Evolutionary conservation across 53 echinoderm and acorn worm genomes (phyloP), one percentile per base, ranked within the genome.

Genomic region (Mesocentrotus franciscanus): DNA sequence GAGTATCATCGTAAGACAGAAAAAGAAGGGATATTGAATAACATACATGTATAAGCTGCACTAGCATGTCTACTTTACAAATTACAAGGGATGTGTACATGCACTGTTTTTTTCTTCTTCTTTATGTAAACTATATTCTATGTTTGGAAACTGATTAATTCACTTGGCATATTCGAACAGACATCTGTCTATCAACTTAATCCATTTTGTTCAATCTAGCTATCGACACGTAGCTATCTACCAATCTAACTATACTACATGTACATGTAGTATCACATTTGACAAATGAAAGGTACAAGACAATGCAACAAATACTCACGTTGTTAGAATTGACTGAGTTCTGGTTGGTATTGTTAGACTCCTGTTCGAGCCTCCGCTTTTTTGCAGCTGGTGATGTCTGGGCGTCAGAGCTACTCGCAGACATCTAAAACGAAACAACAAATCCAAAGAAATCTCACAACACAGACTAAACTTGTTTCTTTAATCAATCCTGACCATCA

Each of bases 341-440:
- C 92, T 95, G 92, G 75, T 39, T 60, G 75, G 81, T 95, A 49
- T 90, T 95, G 90, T 97, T 95, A 34, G 96, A 96, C 92, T 97
- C 97, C 42, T 87, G 95, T 90, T 97, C 97, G 96, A 97, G 96
- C 78, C 97, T 95, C 90, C 94, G 96, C 96, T 97, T 97, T 96
- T 97, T 97, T 96, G 97, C 97, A 95, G 97, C 97, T 97, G 97
- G 97, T 95, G 95, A 95, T 87, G 95, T 95, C 95, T 85, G 95
- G 96, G 85, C 96, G 85, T 96, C 96, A 95, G 96, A 95, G 94
- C 85, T 95, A 95, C 95, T 96, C 95, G 95, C 96, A 95, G 96
- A 96, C 96, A 96, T 96, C 96, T 96, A 93, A 49, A 84, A 26
- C 32, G 16, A 35, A 58, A 78, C 0, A 24, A 93, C 30, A 93